These are phyloP conservation scores for Protosalanx chinensis DNA, from an alignment of 2,797 vertebrate species.

Conservation along the genomic window DNA sequence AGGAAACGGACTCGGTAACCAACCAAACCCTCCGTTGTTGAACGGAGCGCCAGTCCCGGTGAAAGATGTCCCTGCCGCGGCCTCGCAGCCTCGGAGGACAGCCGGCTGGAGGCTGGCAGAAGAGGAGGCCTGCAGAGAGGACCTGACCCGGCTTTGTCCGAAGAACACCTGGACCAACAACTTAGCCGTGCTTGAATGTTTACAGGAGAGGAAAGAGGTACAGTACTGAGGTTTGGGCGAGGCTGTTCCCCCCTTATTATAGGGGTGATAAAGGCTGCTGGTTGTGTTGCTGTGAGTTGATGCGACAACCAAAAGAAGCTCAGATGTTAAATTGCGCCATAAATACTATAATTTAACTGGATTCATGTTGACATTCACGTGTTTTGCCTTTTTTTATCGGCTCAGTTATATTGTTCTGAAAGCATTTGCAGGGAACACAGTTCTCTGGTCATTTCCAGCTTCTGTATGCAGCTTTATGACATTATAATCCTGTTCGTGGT, in stretches of 20 bases:
- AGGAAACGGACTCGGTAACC: conserved; percentile 36
- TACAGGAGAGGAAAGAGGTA: conserved; percentile 95
- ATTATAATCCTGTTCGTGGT: not conserved
- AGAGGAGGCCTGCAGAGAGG: conserved; percentile 89
- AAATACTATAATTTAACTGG: not conserved
- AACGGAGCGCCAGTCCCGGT: conserved; percentile 51
- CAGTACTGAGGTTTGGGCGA: conserved; percentile 37
- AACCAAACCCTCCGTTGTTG: conserved; percentile 38
- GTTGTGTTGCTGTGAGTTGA: not conserved
- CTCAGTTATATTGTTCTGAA: not conserved
- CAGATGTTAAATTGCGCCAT: not conserved
- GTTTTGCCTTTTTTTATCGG: not conserved
- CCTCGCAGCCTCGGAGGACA: conserved; percentile 64
- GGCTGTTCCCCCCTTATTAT: not conserved
- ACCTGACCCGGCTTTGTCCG: conserved; percentile 89
- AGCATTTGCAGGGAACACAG: not conserved
- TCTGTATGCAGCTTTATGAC: not conserved
- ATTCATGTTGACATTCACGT: not conserved
- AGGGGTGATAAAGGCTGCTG: not conserved
- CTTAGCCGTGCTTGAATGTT: conserved; percentile 91
- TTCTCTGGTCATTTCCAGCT: not conserved
- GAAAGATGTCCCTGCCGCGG: conserved; percentile 58
- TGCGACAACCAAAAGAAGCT: not conserved
- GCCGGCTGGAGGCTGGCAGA: conserved; percentile 90
- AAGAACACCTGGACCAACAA: conserved; percentile 96